Percentiles rank a stretch among this genome's conserved stretches.
Evolutionary conservation across 2,888 invertebrate genomes (phyloP).

Genomic region (Chalcis sispes): DNA sequence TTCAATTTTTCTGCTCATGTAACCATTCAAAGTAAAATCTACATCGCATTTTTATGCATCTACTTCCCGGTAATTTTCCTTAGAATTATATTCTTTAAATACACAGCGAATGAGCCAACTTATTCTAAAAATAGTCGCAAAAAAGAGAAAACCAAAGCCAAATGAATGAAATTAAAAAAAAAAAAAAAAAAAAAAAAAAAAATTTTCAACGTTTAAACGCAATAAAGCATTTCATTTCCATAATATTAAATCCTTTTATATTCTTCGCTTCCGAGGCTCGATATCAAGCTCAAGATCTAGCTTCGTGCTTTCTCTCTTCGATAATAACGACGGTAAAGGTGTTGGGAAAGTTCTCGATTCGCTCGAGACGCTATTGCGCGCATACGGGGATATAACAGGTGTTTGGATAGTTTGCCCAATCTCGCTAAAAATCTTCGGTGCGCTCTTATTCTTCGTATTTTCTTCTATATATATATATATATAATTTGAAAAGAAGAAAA

Average conservation of each 20-base stretch:
- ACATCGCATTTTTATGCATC: no score
- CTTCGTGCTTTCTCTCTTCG: no score
- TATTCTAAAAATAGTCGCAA: not conserved
- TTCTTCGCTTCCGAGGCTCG: not conserved
- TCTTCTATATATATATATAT: no score
- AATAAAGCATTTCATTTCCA: not conserved
- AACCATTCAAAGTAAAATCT: no score
- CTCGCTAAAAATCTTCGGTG: not conserved
- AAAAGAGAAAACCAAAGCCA: no score
- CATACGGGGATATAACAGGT: not conserved
- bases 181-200: no score
- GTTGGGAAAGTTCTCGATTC: no score
- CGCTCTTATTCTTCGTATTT: no score
- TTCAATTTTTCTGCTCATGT: no score
- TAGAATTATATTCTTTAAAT: not conserved
- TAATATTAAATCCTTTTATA: not conserved
- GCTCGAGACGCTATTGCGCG: not conserved
- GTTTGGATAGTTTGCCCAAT: not conserved
- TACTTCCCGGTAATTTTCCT: not conserved
- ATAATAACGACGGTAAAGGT: no score
- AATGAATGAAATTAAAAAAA: no score
- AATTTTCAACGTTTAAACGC: not conserved
- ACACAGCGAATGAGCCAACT: not conserved
- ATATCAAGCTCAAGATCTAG: no score
- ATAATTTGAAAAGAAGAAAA: not conserved